Conservation (phyloP, 2,797 vertebrate species). For the Bradypus variegatus region DNA sequence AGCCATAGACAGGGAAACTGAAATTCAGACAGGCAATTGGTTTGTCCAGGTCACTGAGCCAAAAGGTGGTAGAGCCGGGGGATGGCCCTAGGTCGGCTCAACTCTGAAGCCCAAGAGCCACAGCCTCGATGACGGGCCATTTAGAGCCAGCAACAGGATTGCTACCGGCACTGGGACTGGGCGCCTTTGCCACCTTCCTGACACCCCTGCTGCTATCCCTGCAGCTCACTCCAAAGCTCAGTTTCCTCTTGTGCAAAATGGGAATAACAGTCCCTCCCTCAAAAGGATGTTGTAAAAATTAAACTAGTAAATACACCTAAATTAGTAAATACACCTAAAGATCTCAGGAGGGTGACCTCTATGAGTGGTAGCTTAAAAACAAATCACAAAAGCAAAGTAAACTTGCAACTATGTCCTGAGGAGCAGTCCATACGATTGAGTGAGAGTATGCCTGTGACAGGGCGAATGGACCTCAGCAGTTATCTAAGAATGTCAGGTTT, state of each 20-base stretch:
- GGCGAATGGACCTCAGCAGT: not conserved
- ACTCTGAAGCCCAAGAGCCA: not conserved
- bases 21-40: not conserved
- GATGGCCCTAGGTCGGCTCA: not conserved
- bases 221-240: not conserved
- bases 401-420: not conserved
- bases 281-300: not conserved
- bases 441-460: not conserved
- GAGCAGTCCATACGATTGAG: not conserved
- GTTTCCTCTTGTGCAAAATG: not conserved
- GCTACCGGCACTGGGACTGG: rapidly evolving
- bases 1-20: too few relatives aligned
- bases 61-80: not conserved
- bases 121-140: not conserved
- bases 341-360: not conserved
- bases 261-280: not conserved
- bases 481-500: not conserved
- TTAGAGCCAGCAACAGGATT: not conserved
- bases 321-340: not conserved
- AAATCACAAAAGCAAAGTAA: not conserved
- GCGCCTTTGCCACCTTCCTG: not conserved
- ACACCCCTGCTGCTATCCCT: not conserved
- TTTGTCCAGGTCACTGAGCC: not conserved
- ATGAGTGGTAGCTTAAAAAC: not conserved
- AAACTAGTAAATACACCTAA: not conserved